Base-by-base conservation (phyloP, 2,113 vertebrate genomes). In the Sarotherodon lohbergeri region DNA sequence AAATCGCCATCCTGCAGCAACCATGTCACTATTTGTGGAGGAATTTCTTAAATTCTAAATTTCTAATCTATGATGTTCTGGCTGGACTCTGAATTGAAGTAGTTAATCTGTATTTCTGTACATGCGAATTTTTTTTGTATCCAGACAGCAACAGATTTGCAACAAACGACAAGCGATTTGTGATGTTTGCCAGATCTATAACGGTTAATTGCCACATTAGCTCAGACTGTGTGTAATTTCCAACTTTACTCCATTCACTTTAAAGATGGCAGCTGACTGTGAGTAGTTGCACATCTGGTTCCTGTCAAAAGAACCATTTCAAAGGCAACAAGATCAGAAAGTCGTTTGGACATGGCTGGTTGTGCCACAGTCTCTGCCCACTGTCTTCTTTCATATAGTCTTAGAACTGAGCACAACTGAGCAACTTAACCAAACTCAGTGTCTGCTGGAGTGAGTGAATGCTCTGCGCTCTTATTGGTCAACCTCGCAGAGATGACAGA, bases 311-410 rank as follows among this genome's bases (percentile, higher is more conserved):
- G 3, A 71, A 24, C 36, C 1, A 43, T 71, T 71, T 71, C 39
- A 43, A 71, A 71, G 66, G 13, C n/a, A 73, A 17, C 39, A 0
- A 46, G 39, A 46, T 16, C n/a, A 43, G 32, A 24, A 46, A 73
- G 66, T 46, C 1, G 0, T 46, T 27, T 73, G 5, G n/a, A 73
- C n/a, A 43, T 5, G 1, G 66, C 39, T 43, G 66, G n/a, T 6
- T 24, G n/a, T 43, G n/a, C 39, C n/a, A 24, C 7, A 43, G 66
- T 71, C 66, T 71, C 19, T 14, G 36, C 7, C 39, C 36, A 14
- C 11, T 3, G 12, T 7, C 59, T 63, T 19, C 39, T 41, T 71
- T 6, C 36, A 41, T 39, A 24, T 41, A 24, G 41, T 22, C 63
- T 13, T 71, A 71, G 36, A 71, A 41, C 1, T 1, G 36, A 43